Evolutionary conservation across 1,140 invertebrate genomes (phyloP).

Genomic region (Lordiphosa mommai): DNA sequence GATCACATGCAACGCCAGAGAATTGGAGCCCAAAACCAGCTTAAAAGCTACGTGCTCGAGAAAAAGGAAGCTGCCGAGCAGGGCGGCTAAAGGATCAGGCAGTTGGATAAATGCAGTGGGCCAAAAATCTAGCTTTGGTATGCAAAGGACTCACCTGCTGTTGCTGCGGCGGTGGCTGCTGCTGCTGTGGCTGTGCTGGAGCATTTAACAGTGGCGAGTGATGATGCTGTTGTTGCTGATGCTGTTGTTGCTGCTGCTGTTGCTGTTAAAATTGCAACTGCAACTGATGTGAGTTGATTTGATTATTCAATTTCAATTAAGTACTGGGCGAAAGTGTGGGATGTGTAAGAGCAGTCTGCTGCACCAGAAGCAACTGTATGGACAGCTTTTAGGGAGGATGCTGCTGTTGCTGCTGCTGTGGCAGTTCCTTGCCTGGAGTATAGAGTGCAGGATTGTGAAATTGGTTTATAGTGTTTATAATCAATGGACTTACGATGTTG

Average conservation of each 20-base stretch:
- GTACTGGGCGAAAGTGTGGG: constrained; percentile 71
- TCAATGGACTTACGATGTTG: constrained; percentile 57
- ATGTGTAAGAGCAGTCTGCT: constrained; percentile 43
- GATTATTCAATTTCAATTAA: constrained; percentile 70
- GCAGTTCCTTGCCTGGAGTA: constrained; percentile 52
- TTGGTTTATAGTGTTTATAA: constrained; percentile 86
- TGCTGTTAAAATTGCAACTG: constrained; percentile 68
- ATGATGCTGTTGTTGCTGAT: constrained; percentile 45
- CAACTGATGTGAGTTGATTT: constrained; percentile 70
- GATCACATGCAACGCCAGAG: too few relatives aligned
- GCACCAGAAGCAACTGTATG: constrained; percentile 29
- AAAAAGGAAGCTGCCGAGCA: too few relatives aligned
- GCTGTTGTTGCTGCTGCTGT: constrained; percentile 54
- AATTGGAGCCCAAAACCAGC: too few relatives aligned
- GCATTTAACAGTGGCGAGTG: constrained; percentile 42
- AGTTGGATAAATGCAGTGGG: too few relatives aligned
- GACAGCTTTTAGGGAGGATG: constrained; percentile 35
- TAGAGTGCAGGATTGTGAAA: constrained; percentile 86
- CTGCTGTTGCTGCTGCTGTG: constrained; percentile 22
- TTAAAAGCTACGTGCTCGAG: too few relatives aligned
- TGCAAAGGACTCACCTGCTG: constrained; percentile 44
- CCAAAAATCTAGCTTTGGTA: too few relatives aligned
- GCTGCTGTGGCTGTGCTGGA: constrained; percentile 24
- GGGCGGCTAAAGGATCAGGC: too few relatives aligned
- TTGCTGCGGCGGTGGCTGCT: constrained; percentile 14